phyloP scores from a whole-genome alignment of 2,888 invertebrate genomes.

The Phania funesta region DNA sequence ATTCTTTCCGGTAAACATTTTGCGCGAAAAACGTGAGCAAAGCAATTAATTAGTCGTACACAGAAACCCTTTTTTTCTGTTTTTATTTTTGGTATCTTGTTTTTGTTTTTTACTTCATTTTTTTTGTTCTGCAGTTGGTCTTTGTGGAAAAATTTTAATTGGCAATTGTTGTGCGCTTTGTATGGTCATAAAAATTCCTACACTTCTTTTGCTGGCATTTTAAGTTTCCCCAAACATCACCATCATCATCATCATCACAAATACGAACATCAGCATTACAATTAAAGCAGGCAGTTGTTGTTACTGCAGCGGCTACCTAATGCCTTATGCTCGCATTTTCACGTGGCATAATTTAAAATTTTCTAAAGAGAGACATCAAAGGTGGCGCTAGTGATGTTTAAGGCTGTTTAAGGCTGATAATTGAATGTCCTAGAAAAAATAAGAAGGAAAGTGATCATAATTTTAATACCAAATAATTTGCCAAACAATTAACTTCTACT shows the following conservation, averaged over 20 bases:
- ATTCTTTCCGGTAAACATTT: slow-evolving; percentile 72
- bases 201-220: slow-evolving; percentile 65
- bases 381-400: too few species aligned
- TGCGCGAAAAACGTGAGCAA: slow-evolving; percentile 74
- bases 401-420: too few species aligned
- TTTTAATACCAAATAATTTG: too few species aligned
- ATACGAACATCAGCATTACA: slow-evolving; percentile 45
- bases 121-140: slow-evolving; percentile 61
- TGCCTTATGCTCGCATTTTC: neutral
- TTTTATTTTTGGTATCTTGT: slow-evolving; percentile 33
- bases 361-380: too few species aligned
- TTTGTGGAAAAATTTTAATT: slow-evolving; percentile 76
- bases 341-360: slow-evolving; percentile 22
- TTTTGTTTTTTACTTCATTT: slow-evolving; percentile 24
- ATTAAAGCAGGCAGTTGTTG: slow-evolving; percentile 16
- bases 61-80: slow-evolving; percentile 73
- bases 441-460: too few species aligned
- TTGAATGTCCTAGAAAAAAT: too few species aligned
- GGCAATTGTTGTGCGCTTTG: slow-evolving; percentile 77
- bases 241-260: slow-evolving; percentile 21
- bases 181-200: slow-evolving; percentile 76
- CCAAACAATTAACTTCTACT: too few species aligned
- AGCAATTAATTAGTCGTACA: slow-evolving; percentile 77
- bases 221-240: slow-evolving; percentile 60
- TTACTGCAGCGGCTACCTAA: slow-evolving; percentile 1